phyloP scores from a whole-genome alignment of 2,797 vertebrate genomes.

The Gambusia yucatana region DNA sequence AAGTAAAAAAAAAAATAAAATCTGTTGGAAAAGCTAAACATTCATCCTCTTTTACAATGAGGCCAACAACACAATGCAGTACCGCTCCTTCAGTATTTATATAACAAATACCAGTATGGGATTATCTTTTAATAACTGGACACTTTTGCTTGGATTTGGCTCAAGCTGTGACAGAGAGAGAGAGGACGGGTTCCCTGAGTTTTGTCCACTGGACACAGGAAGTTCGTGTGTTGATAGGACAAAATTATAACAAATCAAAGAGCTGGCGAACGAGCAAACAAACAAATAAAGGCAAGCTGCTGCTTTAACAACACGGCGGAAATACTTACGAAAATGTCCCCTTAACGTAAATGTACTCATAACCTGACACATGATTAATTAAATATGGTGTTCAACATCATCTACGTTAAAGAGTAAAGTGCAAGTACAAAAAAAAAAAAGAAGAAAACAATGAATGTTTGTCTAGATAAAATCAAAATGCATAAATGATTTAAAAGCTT shows the following conservation, averaged over 20 bases:
- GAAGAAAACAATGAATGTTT: conserved; percentile 44
- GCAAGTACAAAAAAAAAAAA: conserved; percentile 76
- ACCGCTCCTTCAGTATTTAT: conserved; percentile 14
- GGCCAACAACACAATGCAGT: background rate
- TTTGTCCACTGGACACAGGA: conserved; percentile 77
- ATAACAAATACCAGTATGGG: background rate
- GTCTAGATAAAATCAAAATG: conserved; percentile 47
- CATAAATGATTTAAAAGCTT: conserved; percentile 75
- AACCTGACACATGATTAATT: conserved; percentile 56
- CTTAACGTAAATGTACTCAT: conserved; percentile 56
- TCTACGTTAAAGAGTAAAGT: conserved; percentile 82
- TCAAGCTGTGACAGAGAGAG: conserved; percentile 23
- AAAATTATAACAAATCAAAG: conserved; percentile 17
- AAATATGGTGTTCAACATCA: conserved; percentile 73
- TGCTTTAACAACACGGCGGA: conserved; percentile 59
- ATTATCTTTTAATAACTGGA: conserved; percentile 2
- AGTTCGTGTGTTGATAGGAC: conserved; percentile 39
- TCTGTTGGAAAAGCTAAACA: background rate
- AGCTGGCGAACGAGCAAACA: conserved; percentile 35
- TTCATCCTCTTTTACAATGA: background rate
- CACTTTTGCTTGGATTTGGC: conserved; percentile 21
- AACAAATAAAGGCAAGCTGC: conserved; percentile 23
- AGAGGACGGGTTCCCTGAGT: conserved; percentile 80
- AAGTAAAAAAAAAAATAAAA: background rate
- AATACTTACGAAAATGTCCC: conserved; percentile 56